Percentiles rank a stretch among this genome's conserved stretches.
These are phyloP conservation scores for Cyprinodon brontotheroides DNA, from an alignment of 2,113 vertebrate genomes.

Conservation along the genomic window DNA sequence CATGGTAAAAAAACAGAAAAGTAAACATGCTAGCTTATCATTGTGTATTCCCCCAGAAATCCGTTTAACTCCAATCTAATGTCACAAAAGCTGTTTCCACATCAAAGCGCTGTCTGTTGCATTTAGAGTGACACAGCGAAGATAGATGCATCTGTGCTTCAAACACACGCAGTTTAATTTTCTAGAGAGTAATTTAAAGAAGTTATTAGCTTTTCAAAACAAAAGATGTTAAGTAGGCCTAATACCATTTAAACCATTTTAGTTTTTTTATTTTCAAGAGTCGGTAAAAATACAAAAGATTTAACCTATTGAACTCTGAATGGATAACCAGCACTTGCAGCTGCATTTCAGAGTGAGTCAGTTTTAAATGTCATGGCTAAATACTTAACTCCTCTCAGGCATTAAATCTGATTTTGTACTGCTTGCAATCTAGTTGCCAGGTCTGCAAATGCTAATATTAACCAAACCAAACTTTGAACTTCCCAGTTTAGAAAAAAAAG, in stretches of 20 bases:
- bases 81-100: conserved; percentile 20
- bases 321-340: no score
- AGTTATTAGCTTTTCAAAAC: neutral
- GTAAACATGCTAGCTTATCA: neutral
- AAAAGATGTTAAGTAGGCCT: neutral
- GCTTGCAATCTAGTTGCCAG: no score
- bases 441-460: no score
- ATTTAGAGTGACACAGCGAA: neutral
- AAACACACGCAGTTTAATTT: neutral
- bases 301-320: no score
- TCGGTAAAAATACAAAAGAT: neutral
- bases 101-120: conserved; percentile 14
- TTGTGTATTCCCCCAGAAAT: conserved; percentile 26
- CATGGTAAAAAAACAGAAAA: conserved; percentile 18
- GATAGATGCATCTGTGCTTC: neutral
- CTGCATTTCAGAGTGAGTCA: no score
- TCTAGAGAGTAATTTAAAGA: neutral
- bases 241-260: neutral
- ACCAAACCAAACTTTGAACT: no score
- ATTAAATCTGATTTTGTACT: no score
- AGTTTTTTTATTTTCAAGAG: neutral
- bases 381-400: no score
- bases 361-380: no score
- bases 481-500: no score
- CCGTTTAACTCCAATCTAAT: conserved; percentile 47